phyloP scores from a whole-genome alignment of 1,140 invertebrate genomes.

The Phenacoccus solenopsis region DNA sequence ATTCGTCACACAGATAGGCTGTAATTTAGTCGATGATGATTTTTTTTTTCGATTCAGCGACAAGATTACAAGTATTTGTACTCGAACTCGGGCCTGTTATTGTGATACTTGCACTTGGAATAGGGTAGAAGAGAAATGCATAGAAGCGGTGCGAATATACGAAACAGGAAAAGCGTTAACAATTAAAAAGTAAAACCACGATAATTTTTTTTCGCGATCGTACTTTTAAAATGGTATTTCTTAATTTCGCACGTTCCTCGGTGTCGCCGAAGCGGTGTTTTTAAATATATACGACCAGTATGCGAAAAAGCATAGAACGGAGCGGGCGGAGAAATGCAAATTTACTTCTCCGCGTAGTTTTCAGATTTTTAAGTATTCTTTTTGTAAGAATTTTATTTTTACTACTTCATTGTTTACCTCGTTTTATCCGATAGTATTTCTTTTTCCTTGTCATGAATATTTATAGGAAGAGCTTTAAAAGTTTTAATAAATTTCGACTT shows the following conservation, averaged over 20 bases:
- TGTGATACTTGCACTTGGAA: too few relatives aligned
- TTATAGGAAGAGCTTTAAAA: constrained; percentile 10
- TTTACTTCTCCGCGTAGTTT: background rate
- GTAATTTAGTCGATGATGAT: background rate
- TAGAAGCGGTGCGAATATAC: too few relatives aligned
- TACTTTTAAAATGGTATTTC: background rate
- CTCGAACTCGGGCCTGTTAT: too few relatives aligned
- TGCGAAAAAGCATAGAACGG: background rate
- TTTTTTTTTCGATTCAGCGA: background rate
- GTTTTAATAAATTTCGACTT: constrained; percentile 18
- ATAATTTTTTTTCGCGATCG: too few relatives aligned
- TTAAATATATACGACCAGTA: background rate
- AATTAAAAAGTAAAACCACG: background rate
- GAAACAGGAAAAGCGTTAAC: background rate
- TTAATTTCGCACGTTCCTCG: background rate
- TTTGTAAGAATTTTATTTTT: constrained; percentile 5
- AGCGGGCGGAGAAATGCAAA: background rate
- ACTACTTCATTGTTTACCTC: constrained; percentile 11
- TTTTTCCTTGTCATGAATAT: background rate
- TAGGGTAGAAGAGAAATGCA: too few relatives aligned
- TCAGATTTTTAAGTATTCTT: constrained; percentile 13
- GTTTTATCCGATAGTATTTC: constrained; percentile 11
- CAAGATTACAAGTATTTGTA: too few relatives aligned
- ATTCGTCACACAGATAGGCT: background rate
- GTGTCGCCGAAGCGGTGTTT: too few relatives aligned